These are phyloP conservation scores for Pontoporia blainvillei DNA, from an alignment of 2,113 vertebrate genomes.

Conservation along the genomic window DNA sequence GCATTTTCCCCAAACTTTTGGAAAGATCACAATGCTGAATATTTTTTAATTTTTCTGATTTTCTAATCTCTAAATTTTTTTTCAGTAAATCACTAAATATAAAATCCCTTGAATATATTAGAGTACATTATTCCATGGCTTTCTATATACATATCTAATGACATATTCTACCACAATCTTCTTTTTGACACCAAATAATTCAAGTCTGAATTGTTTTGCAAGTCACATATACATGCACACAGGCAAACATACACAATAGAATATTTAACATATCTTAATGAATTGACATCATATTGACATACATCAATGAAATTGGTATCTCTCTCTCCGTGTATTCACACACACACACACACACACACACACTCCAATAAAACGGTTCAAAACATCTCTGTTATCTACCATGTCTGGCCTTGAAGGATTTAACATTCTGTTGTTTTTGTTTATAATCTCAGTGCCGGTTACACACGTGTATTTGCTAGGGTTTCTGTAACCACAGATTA, in stretches of 20 bases:
- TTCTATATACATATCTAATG: not conserved
- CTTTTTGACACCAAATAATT: not conserved
- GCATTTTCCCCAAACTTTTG: not conserved
- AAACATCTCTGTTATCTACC: not conserved
- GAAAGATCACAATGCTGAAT: not conserved
- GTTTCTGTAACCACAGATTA: not conserved
- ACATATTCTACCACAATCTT: not conserved
- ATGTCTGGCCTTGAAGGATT: not conserved
- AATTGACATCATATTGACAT: not conserved
- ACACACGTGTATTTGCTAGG: not conserved
- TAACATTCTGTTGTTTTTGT: not conserved
- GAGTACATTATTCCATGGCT: not conserved
- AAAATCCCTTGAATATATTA: not conserved
- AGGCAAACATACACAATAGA: not conserved
- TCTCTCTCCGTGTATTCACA: not conserved
- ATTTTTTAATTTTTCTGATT: not conserved
- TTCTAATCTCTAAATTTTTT: not conserved
- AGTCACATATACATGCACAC: not conserved
- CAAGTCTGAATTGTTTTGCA: not conserved
- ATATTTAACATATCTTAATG: not conserved
- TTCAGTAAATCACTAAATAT: not conserved
- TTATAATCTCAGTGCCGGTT: not conserved
- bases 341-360: not conserved
- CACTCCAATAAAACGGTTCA: not conserved
- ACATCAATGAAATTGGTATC: not conserved